Base-by-base conservation (phyloP, 2,888 invertebrate genomes). In the Ditula angustiorana region DNA sequence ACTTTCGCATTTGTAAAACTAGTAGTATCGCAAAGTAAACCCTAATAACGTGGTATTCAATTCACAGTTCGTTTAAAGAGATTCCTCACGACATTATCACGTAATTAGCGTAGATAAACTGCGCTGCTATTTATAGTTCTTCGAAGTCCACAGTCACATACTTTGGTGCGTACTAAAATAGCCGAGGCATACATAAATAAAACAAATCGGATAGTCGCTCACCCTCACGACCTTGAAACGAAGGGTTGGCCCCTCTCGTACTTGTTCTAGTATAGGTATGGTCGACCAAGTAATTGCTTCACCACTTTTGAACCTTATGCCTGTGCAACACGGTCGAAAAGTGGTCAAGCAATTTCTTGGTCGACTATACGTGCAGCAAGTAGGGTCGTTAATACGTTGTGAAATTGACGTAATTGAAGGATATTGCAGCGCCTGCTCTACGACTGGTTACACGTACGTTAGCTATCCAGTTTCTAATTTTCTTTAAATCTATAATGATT, bases 201-300 rank as follows among this genome's bases (percentile, higher is more conserved):
- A 72, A 66, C 71, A 72, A 75, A 70, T 74, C 71, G 68, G 70
- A 67, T 69, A 70, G 33, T 56, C 67, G 74, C 69, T 80, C 85
- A 85, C 87, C 87, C 87, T 77, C 77, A 69, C 74, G 86, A 86
- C 87, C 87, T 88, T 88, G 87, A 77, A 67, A 74, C 70, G 50
- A 70, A 82, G 85, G 86, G 87, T 86, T 83, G 81, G 81, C 75
- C 77, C 85, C 86, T 86, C 71, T 66, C 74, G 74, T 71, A 68
- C 65, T 73, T n/a, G n/a, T n/a, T n/a, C n/a, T n/a, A n/a, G n/a
- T n/a, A n/a, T n/a, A n/a, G n/a, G n/a, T n/a, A n/a, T n/a, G n/a
- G n/a, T n/a, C n/a, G n/a, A n/a, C n/a, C n/a, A n/a, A n/a, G n/a
- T n/a, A n/a, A n/a, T n/a, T n/a, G n/a, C n/a, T n/a, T n/a, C n/a